A percentile compares a stretch with the other conserved stretches of the same genome.
Conservation (phyloP, 2,888 invertebrate species). For the Girardia tigrina region DNA sequence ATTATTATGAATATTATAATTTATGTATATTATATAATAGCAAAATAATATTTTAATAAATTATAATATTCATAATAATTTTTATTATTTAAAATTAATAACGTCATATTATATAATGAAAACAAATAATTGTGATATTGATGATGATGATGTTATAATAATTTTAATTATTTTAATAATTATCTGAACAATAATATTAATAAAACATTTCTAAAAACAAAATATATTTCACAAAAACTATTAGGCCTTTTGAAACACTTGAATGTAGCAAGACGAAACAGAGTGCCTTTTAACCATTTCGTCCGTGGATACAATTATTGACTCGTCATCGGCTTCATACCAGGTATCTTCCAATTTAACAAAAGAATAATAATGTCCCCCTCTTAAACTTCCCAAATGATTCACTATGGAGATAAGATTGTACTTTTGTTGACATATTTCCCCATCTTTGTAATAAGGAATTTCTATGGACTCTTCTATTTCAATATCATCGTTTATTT, state of each 20-base stretch:
- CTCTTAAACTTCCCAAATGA: neutral
- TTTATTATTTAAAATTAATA: no score
- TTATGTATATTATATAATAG: no score
- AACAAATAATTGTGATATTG: no score
- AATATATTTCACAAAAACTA: no score
- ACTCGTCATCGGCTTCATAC: neutral
- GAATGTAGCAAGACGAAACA: neutral
- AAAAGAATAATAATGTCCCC: neutral
- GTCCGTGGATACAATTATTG: neutral
- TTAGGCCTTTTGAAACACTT: constrained; percentile 1
- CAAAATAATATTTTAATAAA: no score
- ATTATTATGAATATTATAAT: no score
- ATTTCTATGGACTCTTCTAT: neutral
- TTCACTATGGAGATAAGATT: neutral
- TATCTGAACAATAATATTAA: no score
- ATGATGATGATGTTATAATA: no score
- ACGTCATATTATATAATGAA: no score
- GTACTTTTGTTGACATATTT: neutral
- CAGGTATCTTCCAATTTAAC: neutral
- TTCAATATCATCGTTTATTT: neutral
- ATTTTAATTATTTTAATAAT: no score
- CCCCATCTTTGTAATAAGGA: neutral
- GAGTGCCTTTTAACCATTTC: neutral
- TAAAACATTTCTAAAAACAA: no score
- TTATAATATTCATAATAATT: no score